These are phyloP conservation scores for Trachythela sp. DNA, from an alignment of 64 coral and sea anemone species.

Conservation along the genomic window DNA sequence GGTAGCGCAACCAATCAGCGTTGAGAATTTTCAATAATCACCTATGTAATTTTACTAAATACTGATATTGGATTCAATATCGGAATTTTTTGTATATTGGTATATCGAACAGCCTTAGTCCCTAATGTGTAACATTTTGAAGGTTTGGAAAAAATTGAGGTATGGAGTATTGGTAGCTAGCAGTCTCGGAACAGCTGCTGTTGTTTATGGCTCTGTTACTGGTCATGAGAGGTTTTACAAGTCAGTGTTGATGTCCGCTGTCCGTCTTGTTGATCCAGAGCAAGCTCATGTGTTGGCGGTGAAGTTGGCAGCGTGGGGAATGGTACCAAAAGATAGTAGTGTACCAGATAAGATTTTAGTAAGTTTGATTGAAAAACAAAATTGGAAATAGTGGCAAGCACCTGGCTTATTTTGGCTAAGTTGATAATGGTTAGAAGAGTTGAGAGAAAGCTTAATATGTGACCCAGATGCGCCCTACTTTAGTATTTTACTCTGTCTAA, in stretches of 20 bases:
- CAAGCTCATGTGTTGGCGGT: constrained; percentile 72
- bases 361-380: neutral
- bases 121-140: neutral
- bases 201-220: constrained; percentile 54
- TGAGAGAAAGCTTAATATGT: too few relatives aligned
- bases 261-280: constrained; percentile 64
- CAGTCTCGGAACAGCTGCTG: neutral
- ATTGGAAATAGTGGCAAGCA: too few relatives aligned
- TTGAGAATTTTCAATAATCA: too few relatives aligned
- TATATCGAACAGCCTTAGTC: too few relatives aligned
- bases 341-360: constrained; percentile 70
- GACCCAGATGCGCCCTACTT: too few relatives aligned
- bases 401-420: too few relatives aligned
- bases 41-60: too few relatives aligned
- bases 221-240: constrained; percentile 83
- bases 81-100: too few relatives aligned
- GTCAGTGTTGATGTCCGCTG: constrained; percentile 63
- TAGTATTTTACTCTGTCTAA: too few relatives aligned
- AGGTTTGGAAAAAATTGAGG: neutral
- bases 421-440: too few relatives aligned
- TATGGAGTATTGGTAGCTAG: neutral
- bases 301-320: constrained; percentile 63
- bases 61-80: too few relatives aligned
- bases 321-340: constrained; percentile 56
- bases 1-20: too few relatives aligned